Evolutionary conservation across 2,113 vertebrate species (phyloP).

Genomic region (Rhinogobius similis): DNA sequence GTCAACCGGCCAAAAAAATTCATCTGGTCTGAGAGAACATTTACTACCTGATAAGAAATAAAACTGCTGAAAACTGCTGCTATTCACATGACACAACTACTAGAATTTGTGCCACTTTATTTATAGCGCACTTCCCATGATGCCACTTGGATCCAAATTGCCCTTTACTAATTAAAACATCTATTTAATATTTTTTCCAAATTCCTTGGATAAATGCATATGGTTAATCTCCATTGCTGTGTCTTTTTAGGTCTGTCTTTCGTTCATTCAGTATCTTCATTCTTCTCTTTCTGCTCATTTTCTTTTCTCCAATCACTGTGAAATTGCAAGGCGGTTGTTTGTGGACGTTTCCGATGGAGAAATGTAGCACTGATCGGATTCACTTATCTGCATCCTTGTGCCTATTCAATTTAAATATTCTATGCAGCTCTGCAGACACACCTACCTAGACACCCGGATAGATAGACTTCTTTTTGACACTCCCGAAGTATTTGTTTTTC

Average conservation of each 20-base stretch:
- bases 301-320: constrained; percentile 70
- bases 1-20: constrained; percentile 45
- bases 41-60: not conserved
- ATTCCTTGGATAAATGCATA: not conserved
- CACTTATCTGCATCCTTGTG: constrained; percentile 49
- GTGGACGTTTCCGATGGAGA: constrained; percentile 62
- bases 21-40: constrained; percentile 25
- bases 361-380: constrained; percentile 67
- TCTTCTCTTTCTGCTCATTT: constrained; percentile 36
- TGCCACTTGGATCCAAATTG: not conserved
- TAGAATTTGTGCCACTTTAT: not conserved
- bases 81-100: not conserved
- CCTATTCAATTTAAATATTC: constrained; percentile 66
- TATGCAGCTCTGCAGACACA: constrained; percentile 55
- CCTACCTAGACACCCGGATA: constrained; percentile 46
- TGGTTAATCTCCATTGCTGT: constrained; percentile 3
- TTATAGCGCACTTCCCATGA: not conserved
- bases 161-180: not conserved
- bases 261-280: constrained; percentile 30
- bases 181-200: not conserved
- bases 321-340: constrained; percentile 69
- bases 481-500: constrained; percentile 29
- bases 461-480: constrained; percentile 29
- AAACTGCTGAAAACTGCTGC: not conserved
- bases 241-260: constrained; percentile 20